Base-by-base conservation (phyloP, 2,888 invertebrate species). In the Chymomyza fuscimana region DNA sequence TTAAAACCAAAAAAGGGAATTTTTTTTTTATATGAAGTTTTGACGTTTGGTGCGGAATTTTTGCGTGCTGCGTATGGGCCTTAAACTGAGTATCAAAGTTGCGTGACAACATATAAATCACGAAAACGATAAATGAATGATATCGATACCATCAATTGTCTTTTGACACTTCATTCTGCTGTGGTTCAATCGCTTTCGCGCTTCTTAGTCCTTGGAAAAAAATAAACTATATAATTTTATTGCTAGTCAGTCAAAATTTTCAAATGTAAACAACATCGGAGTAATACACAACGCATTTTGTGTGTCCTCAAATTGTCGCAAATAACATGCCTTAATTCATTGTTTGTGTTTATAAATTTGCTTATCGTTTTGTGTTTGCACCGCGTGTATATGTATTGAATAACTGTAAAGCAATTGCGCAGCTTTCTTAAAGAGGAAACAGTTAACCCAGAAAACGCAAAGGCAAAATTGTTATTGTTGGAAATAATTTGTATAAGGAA, bases 341-440 rank as follows among this genome's bases (percentile, higher is more conserved):
- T 54, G 25, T 16, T 22, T 50, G 50, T 69, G 65, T 63, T 58
- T 71, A 16, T 52, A 19, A 62, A 2, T 51, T n/a, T 66, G 12
- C 40, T 46, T 46, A 46, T 46, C 40, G 10, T 46, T 46, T 46
- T 40, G 64, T 71, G 63, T 36, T 19, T 70, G 60, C 67, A 56
- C 78, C 60, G 12, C 40, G 68, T 65, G 32, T 12, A 46, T 46
- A 7, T 46, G 40, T 46, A 10, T 46, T 10, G 40, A 46, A 46
- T 46, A 46, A 46, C 40, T 46, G 40, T 46, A 46, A 46, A 46
- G 40, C 40, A 72, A 78, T 79, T 86, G 77, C 82, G 80, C 80
- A 85, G 72, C 52, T 40, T 62, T 52, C 56, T 76, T 67, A 74
- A 66, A 46, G 51, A 59, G 51, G 51, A 64, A 73, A 75, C 72